Percentiles rank a stretch among this genome's conserved stretches.
Conservation (phyloP, 2,113 vertebrate species). For the Dipodomys spectabilis region DNA sequence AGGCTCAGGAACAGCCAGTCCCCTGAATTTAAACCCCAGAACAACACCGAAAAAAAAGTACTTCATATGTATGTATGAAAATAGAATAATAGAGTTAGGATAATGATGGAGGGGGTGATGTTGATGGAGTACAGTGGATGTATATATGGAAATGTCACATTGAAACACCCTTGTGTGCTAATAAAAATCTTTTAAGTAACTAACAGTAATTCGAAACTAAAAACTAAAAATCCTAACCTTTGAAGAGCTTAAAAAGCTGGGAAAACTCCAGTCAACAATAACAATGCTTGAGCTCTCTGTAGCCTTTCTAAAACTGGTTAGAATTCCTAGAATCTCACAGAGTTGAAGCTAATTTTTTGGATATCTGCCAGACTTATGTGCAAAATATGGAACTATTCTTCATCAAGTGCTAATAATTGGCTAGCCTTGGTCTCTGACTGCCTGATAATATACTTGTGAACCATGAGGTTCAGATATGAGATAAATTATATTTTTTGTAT, state of each 20-base stretch:
- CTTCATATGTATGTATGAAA: too few species aligned
- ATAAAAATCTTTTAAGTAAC: background rate
- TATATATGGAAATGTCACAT: too few species aligned
- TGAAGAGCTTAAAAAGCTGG: background rate
- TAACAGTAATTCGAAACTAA: conserved; percentile 19
- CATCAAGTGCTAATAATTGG: background rate
- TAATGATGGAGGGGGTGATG: too few species aligned
- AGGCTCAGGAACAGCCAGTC: too few species aligned
- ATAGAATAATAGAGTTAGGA: too few species aligned
- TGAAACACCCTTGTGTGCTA: background rate
- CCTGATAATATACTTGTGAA: conserved; percentile 28
- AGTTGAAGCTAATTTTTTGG: background rate
- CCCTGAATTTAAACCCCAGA: too few species aligned
- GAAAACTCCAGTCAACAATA: background rate
- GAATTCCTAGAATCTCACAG: background rate
- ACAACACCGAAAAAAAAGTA: too few species aligned
- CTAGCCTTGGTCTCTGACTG: conserved; percentile 44
- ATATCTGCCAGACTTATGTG: conserved; percentile 1
- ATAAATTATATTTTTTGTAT: background rate
- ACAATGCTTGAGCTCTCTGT: background rate
- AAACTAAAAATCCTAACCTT: background rate
- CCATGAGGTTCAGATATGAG: background rate
- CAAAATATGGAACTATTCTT: conserved; percentile 30
- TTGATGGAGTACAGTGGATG: too few species aligned
- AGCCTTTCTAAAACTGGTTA: conserved; percentile 7